Evolutionary conservation across 1,140 invertebrate species (phyloP).

Genomic region (Gerris buenoi): DNA sequence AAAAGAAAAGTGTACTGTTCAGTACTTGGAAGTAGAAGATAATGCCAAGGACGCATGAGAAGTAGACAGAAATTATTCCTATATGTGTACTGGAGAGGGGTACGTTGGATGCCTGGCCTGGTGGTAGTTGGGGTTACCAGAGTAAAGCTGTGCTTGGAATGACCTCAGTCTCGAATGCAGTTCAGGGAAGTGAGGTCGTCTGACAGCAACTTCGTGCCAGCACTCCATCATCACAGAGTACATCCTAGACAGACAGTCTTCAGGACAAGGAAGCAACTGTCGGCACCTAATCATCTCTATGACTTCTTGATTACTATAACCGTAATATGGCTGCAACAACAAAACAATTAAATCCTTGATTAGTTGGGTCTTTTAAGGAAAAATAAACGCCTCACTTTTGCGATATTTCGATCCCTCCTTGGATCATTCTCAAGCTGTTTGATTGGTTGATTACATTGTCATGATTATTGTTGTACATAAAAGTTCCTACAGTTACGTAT

Average conservation of each 20-base stretch:
- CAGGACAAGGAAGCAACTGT: slow-evolving; percentile 82
- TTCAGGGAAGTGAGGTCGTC: slow-evolving; percentile 77
- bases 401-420: no score
- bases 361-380: no score
- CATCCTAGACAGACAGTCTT: slow-evolving; percentile 76
- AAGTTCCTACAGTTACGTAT: no score
- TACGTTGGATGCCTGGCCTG: neutral
- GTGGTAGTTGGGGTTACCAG: neutral
- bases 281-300: slow-evolving; percentile 89
- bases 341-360: no score
- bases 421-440: no score
- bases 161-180: slow-evolving; percentile 34
- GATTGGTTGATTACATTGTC: no score
- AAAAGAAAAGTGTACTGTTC: no score
- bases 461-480: no score
- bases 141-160: slow-evolving; percentile 8
- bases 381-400: no score
- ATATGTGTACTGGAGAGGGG: neutral
- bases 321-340: slow-evolving; percentile 74
- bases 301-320: slow-evolving; percentile 91
- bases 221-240: slow-evolving; percentile 93
- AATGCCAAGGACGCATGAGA: neutral
- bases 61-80: neutral
- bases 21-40: no score
- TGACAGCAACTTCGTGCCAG: slow-evolving; percentile 82